Evolutionary conservation across 2,113 vertebrate genomes (phyloP).

Genomic region (Pterocles burchelli): DNA sequence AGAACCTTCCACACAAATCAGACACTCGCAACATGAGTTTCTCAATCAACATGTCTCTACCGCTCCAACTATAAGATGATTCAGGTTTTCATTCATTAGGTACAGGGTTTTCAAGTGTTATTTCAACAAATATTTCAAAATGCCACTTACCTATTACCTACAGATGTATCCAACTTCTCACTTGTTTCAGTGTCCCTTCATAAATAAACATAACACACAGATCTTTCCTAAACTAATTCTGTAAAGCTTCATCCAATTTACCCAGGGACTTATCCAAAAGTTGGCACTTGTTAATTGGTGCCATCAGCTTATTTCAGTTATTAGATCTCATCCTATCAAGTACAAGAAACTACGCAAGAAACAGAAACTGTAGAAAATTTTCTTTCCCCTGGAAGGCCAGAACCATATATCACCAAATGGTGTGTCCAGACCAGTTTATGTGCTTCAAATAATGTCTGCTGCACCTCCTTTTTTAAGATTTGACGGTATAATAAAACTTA

Average conservation of each 20-base stretch:
- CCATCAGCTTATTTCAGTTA: neutral
- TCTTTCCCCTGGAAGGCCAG: neutral
- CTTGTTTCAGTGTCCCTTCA: neutral
- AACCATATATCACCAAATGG: neutral
- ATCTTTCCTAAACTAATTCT: neutral
- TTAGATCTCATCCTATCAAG: neutral
- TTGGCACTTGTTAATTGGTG: neutral
- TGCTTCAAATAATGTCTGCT: neutral
- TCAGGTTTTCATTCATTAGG: neutral
- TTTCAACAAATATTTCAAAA: neutral
- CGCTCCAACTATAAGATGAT: neutral
- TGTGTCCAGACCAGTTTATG: neutral
- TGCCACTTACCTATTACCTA: neutral
- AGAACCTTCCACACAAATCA: neutral
- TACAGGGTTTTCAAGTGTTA: neutral
- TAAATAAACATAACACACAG: neutral
- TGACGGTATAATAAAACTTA: neutral
- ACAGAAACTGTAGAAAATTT: neutral
- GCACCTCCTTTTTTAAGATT: neutral
- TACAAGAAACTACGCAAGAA: neutral
- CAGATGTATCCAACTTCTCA: neutral
- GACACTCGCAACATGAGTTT: rapidly evolving
- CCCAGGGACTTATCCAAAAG: neutral
- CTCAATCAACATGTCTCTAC: neutral
- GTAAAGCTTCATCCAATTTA: neutral